phyloP scores from a whole-genome alignment of 2,888 invertebrate species.

The Cephus nigrinus region DNA sequence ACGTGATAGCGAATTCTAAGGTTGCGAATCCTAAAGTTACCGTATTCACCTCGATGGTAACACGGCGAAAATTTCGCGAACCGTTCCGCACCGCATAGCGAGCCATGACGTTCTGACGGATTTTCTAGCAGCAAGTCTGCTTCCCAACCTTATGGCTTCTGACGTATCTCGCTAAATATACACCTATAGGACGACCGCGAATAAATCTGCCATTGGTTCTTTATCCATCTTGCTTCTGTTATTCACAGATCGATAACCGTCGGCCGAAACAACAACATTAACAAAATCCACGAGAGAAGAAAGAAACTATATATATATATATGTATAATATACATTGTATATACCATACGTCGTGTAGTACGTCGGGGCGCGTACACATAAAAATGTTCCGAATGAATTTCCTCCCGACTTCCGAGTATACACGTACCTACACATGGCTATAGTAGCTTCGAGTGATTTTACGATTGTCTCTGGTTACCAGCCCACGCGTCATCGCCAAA shows the following conservation, averaged over 20 bases:
- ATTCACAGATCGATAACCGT: neutral
- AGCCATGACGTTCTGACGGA: constrained; percentile 7
- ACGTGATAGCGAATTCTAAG: neutral
- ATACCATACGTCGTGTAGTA: neutral
- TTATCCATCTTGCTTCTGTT: neutral
- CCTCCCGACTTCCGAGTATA: neutral
- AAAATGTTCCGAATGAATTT: neutral
- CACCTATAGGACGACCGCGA: constrained; percentile 27
- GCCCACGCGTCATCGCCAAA: neutral
- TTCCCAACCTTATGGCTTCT: constrained; percentile 11
- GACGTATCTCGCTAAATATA: constrained; percentile 49
- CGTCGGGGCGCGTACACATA: neutral
- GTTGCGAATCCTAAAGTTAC: neutral
- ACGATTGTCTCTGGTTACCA: neutral
- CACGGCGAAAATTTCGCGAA: neutral
- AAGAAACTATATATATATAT: neutral
- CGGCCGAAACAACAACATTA: neutral
- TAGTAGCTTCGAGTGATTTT: neutral
- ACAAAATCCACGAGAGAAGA: neutral
- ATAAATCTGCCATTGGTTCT: neutral
- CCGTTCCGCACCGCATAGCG: neutral
- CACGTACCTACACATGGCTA: neutral
- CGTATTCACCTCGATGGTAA: neutral
- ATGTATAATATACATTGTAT: no score
- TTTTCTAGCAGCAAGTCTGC: neutral